These are phyloP conservation scores for Ophion ventricosus DNA, from an alignment of 2,888 invertebrate species.

Conservation along the genomic window DNA sequence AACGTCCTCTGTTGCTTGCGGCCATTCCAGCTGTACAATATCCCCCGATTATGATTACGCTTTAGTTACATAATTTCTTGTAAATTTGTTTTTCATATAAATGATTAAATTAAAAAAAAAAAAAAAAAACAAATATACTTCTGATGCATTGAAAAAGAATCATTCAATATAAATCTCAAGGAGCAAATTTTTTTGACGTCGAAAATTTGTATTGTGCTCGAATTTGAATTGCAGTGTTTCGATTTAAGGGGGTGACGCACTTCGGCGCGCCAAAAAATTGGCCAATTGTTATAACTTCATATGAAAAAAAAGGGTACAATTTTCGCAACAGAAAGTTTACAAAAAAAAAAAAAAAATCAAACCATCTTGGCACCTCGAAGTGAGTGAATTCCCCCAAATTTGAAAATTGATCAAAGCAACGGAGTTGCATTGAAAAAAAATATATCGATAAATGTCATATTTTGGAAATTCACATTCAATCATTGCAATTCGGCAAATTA, in stretches of 20 bases:
- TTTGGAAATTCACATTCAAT: background rate
- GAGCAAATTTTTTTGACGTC: too few species aligned
- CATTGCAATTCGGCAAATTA: background rate
- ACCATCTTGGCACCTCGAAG: too few species aligned
- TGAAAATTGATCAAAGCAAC: too few species aligned
- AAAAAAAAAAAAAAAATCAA: background rate
- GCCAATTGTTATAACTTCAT: too few species aligned
- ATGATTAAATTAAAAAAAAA: too few species aligned
- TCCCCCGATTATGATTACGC: conserved; percentile 57
- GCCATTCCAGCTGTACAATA: conserved; percentile 80
- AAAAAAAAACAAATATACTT: background rate
- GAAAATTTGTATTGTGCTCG: too few species aligned
- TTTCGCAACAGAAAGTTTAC: background rate
- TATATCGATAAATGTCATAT: background rate
- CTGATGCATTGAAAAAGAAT: background rate
- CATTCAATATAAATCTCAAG: background rate
- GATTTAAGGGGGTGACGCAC: too few species aligned
- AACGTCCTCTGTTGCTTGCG: conserved; percentile 82
- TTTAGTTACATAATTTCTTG: conserved; percentile 57
- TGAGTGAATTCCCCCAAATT: background rate
- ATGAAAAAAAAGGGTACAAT: background rate
- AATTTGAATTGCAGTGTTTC: too few species aligned
- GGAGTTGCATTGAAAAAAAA: too few species aligned
- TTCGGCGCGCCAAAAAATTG: too few species aligned
- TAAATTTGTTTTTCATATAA: background rate